Percentiles rank a stretch among this genome's conserved stretches.
These are phyloP conservation scores for Gobius niger DNA, from an alignment of 2,113 vertebrate species.

Conservation along the genomic window DNA sequence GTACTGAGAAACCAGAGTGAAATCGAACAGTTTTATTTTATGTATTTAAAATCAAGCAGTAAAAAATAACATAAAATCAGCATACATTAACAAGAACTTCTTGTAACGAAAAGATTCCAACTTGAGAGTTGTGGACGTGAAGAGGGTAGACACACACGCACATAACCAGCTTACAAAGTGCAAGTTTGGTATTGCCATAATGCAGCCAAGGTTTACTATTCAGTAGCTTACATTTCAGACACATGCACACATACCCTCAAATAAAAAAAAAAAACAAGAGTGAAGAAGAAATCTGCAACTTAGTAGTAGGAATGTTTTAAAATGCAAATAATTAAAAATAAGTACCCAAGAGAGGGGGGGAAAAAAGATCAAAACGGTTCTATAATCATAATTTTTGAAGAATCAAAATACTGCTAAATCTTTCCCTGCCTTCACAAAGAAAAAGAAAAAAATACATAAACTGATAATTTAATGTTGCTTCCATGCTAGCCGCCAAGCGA, in stretches of 20 bases:
- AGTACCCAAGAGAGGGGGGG: slow-evolving; percentile 31
- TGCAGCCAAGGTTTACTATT: slow-evolving; percentile 49
- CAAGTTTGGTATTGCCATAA: slow-evolving; percentile 41
- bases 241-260: slow-evolving; percentile 45
- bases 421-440: slow-evolving; percentile 47
- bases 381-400: slow-evolving; percentile 58
- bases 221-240: slow-evolving; percentile 54
- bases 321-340: slow-evolving; percentile 40
- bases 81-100: slow-evolving; percentile 75
- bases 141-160: slow-evolving; percentile 41
- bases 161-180: slow-evolving; percentile 43
- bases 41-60: slow-evolving; percentile 94
- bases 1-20: slow-evolving; percentile 20
- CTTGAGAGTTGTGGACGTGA: slow-evolving; percentile 36
- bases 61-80: slow-evolving; percentile 85
- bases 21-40: slow-evolving; percentile 84
- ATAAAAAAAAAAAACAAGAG: slow-evolving; percentile 55
- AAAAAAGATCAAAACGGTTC: slow-evolving; percentile 17
- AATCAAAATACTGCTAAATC: slow-evolving; percentile 67
- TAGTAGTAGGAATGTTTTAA: slow-evolving; percentile 68
- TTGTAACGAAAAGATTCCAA: slow-evolving; percentile 30
- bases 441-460: slow-evolving; percentile 43
- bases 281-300: slow-evolving; percentile 59
- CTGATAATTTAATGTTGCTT: slow-evolving; percentile 51
- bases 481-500: slow-evolving; percentile 53